Conservation (phyloP, 2,888 invertebrate genomes). For the Rhagium mordax region DNA sequence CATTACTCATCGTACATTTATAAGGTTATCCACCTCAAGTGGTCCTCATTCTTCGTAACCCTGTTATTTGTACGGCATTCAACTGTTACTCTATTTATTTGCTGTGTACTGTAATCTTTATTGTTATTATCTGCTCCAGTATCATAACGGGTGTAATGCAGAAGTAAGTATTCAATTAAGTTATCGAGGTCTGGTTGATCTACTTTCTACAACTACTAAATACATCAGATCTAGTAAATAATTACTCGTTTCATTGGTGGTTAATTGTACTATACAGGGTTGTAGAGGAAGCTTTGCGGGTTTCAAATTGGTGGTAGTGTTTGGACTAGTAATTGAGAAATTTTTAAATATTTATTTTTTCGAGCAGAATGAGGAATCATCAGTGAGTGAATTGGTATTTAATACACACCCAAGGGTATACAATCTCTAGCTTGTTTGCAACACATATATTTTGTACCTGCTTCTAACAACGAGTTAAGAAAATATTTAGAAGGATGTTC, state of each 20-base stretch:
- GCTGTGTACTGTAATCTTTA: not conserved
- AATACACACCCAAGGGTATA: no score
- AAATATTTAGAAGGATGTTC: no score
- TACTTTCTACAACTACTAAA: constrained; percentile 1
- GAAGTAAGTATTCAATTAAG: not conserved
- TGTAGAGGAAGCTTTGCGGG: not conserved
- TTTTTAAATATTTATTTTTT: no score
- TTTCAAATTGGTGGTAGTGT: not conserved
- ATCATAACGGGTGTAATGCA: not conserved
- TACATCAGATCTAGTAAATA: not conserved
- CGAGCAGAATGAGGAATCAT: no score
- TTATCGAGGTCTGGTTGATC: constrained; percentile 11
- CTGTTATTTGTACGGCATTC: not conserved
- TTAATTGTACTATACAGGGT: not conserved
- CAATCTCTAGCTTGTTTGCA: no score
- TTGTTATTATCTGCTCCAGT: not conserved
- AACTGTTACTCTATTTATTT: not conserved
- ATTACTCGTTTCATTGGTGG: not conserved
- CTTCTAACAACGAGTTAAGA: no score
- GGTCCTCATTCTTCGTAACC: not conserved
- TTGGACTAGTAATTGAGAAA: no score
- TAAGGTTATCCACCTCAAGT: not conserved
- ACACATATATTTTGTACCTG: no score
- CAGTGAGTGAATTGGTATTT: no score
- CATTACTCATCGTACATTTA: no score